Evolutionary conservation across 2,888 invertebrate genomes (phyloP), one percentile per base, ranked within the genome.

Genomic region (Dendrolimus pini): DNA sequence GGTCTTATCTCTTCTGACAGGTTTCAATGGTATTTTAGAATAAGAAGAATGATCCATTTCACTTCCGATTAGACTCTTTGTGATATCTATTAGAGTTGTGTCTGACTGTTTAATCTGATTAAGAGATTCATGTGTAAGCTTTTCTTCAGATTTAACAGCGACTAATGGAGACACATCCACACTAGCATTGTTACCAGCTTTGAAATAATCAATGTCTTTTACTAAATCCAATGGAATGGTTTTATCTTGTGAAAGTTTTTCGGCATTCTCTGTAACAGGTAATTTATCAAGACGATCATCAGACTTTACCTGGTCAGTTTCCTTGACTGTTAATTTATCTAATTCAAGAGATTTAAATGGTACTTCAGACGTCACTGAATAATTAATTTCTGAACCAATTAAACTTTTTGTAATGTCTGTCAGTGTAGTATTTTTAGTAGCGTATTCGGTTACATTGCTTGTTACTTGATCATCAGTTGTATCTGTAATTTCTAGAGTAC

Each of bases 21-120:
- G 55, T 59, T 63, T 59, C 0, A 54, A 59, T 54, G 67, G 62
- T 59, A 66, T 63, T 61, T 69, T 66, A 13, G 68, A 64, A 1
- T 59, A 54, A 14, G 59, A 54, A 2, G 76, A 74, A 53, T 82
- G 72, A 8, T 71, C 72, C 41, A 68, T 70, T 61, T 82, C 81
- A 65, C 69, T 78, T 8, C 62, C 73, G 41, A 82, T 72, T 7
- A 81, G 66, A 53, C 59, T 69, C 52, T 71, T 74, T 6, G 74
- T 76, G 3, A 73, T 63, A 60, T 78, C 73, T 13, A 67, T 58
- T 7, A 73, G 59, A 55, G 60, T 60, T 3, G 58, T 62, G 14
- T 71, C 70, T 61, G 30, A 30, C 3, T 30, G 30, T 30, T 30
- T 30, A 30, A 3, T 30, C 6, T 30, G 30, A 30, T 30, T 30